These are phyloP conservation scores for Falco cherrug DNA, from an alignment of 2,797 vertebrate species.

Conservation along the genomic window DNA sequence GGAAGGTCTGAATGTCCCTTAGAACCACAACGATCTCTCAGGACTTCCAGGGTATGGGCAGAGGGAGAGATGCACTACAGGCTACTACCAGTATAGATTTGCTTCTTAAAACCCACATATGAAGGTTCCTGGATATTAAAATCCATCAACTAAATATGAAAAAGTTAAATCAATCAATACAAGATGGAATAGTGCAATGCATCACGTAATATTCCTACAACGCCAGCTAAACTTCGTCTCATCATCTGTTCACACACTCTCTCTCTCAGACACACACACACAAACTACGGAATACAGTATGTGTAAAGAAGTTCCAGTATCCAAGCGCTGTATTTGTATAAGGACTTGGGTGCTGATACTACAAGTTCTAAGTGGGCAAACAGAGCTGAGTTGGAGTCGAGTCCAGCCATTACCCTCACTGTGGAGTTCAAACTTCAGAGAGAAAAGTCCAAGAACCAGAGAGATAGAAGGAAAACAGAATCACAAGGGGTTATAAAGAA, in stretches of 20 bases:
- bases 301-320: not conserved
- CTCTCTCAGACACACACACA: not conserved
- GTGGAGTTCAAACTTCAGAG: not conserved
- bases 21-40: not conserved
- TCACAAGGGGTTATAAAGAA: constrained; percentile 19
- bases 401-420: not conserved
- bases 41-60: not conserved
- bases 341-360: not conserved
- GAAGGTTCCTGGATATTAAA: not conserved
- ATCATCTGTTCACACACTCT: not conserved
- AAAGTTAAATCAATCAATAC: not conserved
- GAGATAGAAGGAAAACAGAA: not conserved
- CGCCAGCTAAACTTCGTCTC: constrained; percentile 22
- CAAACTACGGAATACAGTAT: not conserved
- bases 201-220: constrained; percentile 27
- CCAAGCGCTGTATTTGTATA: not conserved
- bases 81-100: not conserved
- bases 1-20: not conserved
- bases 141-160: not conserved
- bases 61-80: not conserved
- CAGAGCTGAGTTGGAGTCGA: not conserved
- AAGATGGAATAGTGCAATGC: not conserved
- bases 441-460: not conserved
- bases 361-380: not conserved
- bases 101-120: not conserved